Conservation (phyloP, 1,140 invertebrate genomes). For the Odontomachus brunneus region DNA sequence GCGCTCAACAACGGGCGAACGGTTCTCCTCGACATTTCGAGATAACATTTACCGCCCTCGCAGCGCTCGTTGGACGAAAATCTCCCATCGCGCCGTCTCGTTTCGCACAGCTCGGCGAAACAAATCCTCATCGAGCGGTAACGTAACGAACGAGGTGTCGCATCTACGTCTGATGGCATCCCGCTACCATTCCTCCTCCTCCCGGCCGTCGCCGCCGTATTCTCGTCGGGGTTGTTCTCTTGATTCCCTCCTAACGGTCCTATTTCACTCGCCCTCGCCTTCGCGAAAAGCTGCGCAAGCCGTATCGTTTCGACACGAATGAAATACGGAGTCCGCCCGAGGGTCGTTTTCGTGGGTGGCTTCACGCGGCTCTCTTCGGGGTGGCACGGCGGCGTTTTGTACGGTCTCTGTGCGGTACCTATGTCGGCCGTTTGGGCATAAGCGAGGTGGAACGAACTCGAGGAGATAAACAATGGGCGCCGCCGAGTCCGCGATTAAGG, state of each 20-base stretch:
- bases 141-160: slow-evolving; percentile 54
- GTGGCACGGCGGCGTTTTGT: slow-evolving; percentile 31
- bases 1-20: slow-evolving; percentile 6
- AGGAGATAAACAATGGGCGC: slow-evolving; percentile 70
- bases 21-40: slow-evolving; percentile 17
- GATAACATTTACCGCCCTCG: slow-evolving; percentile 48
- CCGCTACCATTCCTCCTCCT: not conserved
- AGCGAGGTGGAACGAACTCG: slow-evolving; percentile 34
- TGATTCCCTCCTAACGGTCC: slow-evolving; percentile 48
- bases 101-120: slow-evolving; percentile 27
- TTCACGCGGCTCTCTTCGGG: slow-evolving; percentile 52
- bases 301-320: slow-evolving; percentile 43
- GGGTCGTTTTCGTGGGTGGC: not conserved
- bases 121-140: slow-evolving; percentile 45
- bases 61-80: slow-evolving; percentile 31
- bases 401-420: slow-evolving; percentile 49
- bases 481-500: slow-evolving; percentile 55
- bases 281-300: slow-evolving; percentile 17
- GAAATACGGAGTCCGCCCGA: slow-evolving; percentile 50
- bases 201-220: not conserved
- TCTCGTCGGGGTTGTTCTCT: slow-evolving; percentile 23
- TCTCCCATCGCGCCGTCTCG: slow-evolving; percentile 2
- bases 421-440: slow-evolving; percentile 41
- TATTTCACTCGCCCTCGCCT: slow-evolving; percentile 25
- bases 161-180: slow-evolving; percentile 7